phyloP scores from a whole-genome alignment of 2,113 vertebrate species.

The Columbina picui region DNA sequence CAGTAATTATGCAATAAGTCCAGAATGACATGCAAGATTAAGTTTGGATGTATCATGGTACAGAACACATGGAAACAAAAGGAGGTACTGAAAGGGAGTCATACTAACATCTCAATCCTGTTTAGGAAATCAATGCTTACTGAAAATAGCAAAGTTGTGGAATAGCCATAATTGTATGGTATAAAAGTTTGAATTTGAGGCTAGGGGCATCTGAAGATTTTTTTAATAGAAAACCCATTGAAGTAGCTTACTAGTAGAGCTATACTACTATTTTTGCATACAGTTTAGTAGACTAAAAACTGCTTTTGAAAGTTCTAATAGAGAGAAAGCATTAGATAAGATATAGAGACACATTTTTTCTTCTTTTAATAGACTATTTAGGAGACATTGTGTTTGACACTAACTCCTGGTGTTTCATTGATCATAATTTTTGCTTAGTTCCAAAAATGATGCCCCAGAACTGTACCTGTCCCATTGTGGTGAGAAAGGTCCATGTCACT shows the following conservation, averaged over 20 bases:
- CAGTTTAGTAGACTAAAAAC: background rate
- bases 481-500: background rate
- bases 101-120: background rate
- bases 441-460: background rate
- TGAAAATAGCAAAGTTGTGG: background rate
- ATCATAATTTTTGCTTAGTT: background rate
- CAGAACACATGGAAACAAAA: background rate
- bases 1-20: background rate
- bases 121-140: background rate
- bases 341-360: background rate
- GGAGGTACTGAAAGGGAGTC: background rate
- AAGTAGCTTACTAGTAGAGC: background rate
- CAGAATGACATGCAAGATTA: background rate
- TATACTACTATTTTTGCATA: background rate
- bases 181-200: background rate
- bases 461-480: rapidly evolving
- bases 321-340: background rate
- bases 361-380: background rate
- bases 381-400: background rate
- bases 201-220: background rate
- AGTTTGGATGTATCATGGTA: background rate
- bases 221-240: background rate
- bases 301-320: background rate
- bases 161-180: background rate
- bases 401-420: background rate